Evolutionary conservation across 1,140 invertebrate species (phyloP).

Genomic region (Proales similis): DNA sequence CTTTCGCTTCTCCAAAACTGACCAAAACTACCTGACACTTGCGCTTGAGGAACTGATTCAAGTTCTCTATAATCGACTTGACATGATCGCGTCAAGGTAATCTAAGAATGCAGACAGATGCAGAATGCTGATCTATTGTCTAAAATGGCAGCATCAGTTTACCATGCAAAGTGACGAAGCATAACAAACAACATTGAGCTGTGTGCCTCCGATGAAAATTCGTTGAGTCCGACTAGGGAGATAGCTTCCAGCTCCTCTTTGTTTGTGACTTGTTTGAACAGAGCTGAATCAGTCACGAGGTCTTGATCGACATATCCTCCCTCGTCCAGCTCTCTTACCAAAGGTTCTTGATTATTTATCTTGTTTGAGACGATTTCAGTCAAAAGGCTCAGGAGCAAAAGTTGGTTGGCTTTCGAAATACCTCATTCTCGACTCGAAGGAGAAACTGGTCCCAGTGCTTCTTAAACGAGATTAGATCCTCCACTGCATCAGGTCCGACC

Average conservation of each 20-base stretch:
- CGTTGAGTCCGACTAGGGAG: not conserved
- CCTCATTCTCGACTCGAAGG: not conserved
- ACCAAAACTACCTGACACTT: conserved; percentile 31
- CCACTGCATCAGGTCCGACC: conserved; percentile 5
- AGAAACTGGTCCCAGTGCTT: conserved; percentile 14
- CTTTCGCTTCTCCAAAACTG: conserved; percentile 29
- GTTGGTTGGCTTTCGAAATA: not conserved
- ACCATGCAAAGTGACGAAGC: conserved; percentile 30
- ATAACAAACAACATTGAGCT: conserved; percentile 16
- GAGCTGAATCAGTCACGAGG: not conserved
- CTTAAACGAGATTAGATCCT: not conserved
- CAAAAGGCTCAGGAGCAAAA: not conserved
- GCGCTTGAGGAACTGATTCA: not conserved
- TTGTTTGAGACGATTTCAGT: not conserved
- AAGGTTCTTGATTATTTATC: not conserved
- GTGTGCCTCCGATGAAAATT: not conserved
- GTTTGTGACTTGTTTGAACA: not conserved
- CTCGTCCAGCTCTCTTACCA: not conserved
- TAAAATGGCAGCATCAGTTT: not conserved
- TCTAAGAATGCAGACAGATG: not conserved
- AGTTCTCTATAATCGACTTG: conserved; percentile 1
- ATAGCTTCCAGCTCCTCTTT: not conserved
- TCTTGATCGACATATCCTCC: not conserved
- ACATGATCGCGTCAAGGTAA: conserved; percentile 38
- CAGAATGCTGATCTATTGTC: not conserved